Evolutionary conservation across 2,888 invertebrate species (phyloP).

Genomic region (Agonopterix subpropinquella): DNA sequence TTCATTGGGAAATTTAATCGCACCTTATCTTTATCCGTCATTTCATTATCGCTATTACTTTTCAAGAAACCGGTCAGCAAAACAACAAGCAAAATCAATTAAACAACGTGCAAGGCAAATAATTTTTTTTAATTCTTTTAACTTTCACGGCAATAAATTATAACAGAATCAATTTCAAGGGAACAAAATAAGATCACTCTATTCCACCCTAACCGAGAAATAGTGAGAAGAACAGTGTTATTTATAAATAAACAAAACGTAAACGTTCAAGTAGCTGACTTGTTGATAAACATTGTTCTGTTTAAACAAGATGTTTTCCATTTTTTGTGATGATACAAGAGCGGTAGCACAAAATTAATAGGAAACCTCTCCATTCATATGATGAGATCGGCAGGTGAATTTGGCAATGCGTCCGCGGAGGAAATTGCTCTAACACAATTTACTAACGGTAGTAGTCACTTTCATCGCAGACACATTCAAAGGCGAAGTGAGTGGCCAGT

Average conservation of each 20-base stretch:
- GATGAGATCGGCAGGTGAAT: slow-evolving; percentile 23
- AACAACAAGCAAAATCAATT: too few relatives aligned
- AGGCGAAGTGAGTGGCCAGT: slow-evolving; percentile 73
- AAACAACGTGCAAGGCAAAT: too few relatives aligned
- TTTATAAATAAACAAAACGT: slow-evolving; percentile 49
- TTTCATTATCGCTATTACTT: too few relatives aligned
- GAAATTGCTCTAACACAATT: slow-evolving; percentile 66
- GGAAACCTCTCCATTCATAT: slow-evolving; percentile 1
- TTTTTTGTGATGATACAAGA: slow-evolving; percentile 27
- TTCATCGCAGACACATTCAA: slow-evolving; percentile 73
- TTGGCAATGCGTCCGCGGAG: slow-evolving; percentile 45
- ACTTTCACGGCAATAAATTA: too few relatives aligned
- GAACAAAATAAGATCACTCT: neutral
- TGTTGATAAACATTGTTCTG: slow-evolving; percentile 50
- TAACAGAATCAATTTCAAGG: too few relatives aligned
- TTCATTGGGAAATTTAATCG: too few relatives aligned
- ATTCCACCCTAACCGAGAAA: slow-evolving; percentile 21
- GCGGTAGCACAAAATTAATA: slow-evolving; percentile 13
- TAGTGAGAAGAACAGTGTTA: slow-evolving; percentile 35
- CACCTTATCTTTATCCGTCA: too few relatives aligned
- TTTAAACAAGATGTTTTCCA: slow-evolving; percentile 43
- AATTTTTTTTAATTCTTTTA: too few relatives aligned
- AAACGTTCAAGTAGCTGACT: slow-evolving; percentile 35
- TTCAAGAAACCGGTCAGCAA: too few relatives aligned
- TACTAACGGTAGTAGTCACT: slow-evolving; percentile 71